Percentiles rank a stretch among this genome's conserved stretches.
Conservation (phyloP, 2,797 vertebrate genomes). For the Adrianichthys oophorus region DNA sequence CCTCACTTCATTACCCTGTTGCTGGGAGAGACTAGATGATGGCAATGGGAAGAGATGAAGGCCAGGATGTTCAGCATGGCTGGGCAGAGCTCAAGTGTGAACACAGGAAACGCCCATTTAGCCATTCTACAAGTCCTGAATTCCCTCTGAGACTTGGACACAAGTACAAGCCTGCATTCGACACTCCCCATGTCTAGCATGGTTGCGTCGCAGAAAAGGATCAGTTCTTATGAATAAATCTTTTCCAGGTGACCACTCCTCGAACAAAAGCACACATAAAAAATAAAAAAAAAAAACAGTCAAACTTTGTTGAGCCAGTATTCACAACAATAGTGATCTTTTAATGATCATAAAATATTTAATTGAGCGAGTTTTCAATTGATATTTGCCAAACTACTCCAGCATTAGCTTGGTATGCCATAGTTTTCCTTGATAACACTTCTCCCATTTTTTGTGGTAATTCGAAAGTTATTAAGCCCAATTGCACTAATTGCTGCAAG, state of each 20-base stretch:
- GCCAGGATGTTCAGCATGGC: constrained; percentile 76
- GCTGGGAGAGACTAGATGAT: constrained; percentile 57
- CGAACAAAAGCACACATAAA: constrained; percentile 35
- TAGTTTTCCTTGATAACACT: constrained; percentile 35
- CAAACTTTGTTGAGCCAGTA: constrained; percentile 7
- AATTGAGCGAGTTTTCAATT: constrained; percentile 35
- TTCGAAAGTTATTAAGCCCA: constrained; percentile 72
- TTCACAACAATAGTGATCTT: constrained; percentile 8
- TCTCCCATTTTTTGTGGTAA: constrained; percentile 64
- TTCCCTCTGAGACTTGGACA: constrained; percentile 46
- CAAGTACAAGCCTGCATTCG: constrained; percentile 49
- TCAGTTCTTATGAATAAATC: constrained; percentile 65
- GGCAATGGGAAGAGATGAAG: constrained; percentile 56
- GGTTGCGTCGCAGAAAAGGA: constrained; percentile 52
- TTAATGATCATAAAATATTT: constrained; percentile 33
- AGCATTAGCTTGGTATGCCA: constrained; percentile 54
- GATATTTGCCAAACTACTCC: constrained; percentile 48
- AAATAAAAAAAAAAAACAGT: background rate
- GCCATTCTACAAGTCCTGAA: constrained; percentile 67
- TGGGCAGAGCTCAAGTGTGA: constrained; percentile 81
- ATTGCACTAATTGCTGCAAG: constrained; percentile 71
- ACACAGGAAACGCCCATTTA: constrained; percentile 71
- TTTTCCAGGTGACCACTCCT: constrained; percentile 44
- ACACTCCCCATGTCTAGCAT: constrained; percentile 28
- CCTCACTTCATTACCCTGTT: constrained; percentile 74